Evolutionary conservation across 2,797 vertebrate genomes (phyloP).

Genomic region (Adrianichthys oophorus): DNA sequence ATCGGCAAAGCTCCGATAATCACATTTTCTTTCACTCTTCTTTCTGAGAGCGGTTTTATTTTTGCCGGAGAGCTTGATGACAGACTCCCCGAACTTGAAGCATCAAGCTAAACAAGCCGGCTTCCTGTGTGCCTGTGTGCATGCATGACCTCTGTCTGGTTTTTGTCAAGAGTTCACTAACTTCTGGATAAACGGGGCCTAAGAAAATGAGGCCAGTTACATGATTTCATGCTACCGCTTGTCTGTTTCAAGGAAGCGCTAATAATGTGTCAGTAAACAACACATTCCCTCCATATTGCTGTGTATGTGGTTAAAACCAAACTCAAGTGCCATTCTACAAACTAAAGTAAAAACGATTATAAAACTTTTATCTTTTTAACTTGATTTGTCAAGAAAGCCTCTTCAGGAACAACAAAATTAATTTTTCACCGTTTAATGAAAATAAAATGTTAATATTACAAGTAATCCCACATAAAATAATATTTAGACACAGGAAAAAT

Average conservation of each 20-base stretch:
- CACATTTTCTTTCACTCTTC: slow-evolving; percentile 23
- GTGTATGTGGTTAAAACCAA: slow-evolving; percentile 27
- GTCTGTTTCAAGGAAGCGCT: slow-evolving; percentile 50
- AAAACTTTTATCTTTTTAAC: slow-evolving; percentile 41
- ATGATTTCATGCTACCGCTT: slow-evolving; percentile 56
- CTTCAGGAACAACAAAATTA: slow-evolving; percentile 62
- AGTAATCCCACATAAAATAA: slow-evolving; percentile 57
- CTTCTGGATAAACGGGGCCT: slow-evolving; percentile 53
- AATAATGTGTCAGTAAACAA: slow-evolving; percentile 55
- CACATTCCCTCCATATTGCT: slow-evolving; percentile 28
- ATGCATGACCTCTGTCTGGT: slow-evolving; percentile 48
- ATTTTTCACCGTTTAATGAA: slow-evolving; percentile 63
- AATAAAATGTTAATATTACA: slow-evolving; percentile 70
- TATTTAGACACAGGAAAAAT: slow-evolving; percentile 70
- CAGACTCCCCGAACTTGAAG: slow-evolving; percentile 35
- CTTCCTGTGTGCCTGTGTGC: slow-evolving; percentile 53
- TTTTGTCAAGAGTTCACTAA: slow-evolving; percentile 53
- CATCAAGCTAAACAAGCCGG: slow-evolving; percentile 50
- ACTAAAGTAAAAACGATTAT: slow-evolving; percentile 37
- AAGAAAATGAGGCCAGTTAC: slow-evolving; percentile 53
- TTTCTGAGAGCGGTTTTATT: not conserved
- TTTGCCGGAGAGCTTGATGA: slow-evolving; percentile 25
- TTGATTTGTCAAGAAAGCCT: slow-evolving; percentile 62
- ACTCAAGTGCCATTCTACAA: slow-evolving; percentile 15
- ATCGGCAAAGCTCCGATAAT: slow-evolving; percentile 20